These are phyloP conservation scores for Acinonyx jubatus DNA, from an alignment of 2,113 vertebrate genomes.

Conservation along the genomic window DNA sequence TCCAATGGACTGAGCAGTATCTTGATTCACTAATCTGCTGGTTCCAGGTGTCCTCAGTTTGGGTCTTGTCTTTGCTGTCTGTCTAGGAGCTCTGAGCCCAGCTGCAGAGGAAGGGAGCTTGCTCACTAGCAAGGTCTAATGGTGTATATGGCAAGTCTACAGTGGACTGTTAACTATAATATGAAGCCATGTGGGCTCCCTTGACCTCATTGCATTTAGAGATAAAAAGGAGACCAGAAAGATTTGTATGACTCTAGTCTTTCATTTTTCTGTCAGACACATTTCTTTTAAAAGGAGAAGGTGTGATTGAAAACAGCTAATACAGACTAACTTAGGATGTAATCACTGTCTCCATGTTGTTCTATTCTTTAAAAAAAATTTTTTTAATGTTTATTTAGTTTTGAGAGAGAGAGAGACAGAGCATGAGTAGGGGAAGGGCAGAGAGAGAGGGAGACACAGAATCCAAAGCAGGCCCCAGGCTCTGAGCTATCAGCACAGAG, in stretches of 20 bases:
- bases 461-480: too few relatives aligned
- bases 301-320: neutral
- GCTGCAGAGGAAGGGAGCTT: neutral
- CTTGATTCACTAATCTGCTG: neutral
- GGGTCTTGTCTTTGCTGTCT: neutral
- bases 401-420: too few relatives aligned
- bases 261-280: neutral
- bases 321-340: neutral
- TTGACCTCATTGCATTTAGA: neutral
- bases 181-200: neutral
- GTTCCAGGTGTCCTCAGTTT: neutral
- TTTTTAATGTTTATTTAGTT: too few relatives aligned
- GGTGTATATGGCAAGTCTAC: neutral
- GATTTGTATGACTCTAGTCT: neutral
- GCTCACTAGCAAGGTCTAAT: neutral
- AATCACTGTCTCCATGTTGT: neutral
- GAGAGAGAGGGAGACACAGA: too few relatives aligned
- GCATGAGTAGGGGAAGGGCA: too few relatives aligned
- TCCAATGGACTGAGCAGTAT: neutral
- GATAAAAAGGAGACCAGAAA: neutral
- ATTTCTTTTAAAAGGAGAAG: neutral
- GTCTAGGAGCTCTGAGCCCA: neutral
- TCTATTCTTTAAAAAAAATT: neutral
- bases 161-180: neutral
- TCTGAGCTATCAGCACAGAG: too few relatives aligned